These are phyloP conservation scores for Diorhabda carinulata DNA, from an alignment of 1,140 invertebrate species.

Conservation along the genomic window DNA sequence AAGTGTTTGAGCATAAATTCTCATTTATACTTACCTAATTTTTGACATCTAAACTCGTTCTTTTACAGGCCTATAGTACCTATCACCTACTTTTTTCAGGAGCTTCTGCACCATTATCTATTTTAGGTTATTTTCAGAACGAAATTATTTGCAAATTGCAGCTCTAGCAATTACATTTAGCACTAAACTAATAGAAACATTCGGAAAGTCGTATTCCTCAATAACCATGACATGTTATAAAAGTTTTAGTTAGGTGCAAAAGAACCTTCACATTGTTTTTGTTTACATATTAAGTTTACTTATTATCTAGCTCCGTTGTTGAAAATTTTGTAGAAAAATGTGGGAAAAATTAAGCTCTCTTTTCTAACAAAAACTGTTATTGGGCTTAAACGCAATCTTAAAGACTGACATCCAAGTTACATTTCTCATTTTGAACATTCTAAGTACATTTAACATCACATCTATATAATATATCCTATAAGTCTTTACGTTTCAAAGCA, in stretches of 20 bases:
- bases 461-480: slow-evolving; percentile 1
- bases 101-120: background rate
- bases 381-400: background rate
- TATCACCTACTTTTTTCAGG: background rate
- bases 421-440: background rate
- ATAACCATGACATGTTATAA: background rate
- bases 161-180: background rate
- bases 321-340: background rate
- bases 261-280: background rate
- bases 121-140: background rate
- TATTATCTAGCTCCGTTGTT: background rate
- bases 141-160: background rate
- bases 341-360: background rate
- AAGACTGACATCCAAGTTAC: background rate
- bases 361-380: background rate
- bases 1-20: slow-evolving; percentile 11
- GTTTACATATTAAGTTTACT: background rate
- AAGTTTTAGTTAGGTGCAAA: background rate
- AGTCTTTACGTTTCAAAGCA: slow-evolving; percentile 2
- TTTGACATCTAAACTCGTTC: background rate
- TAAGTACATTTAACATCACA: background rate
- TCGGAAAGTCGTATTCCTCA: background rate
- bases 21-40: slow-evolving; percentile 5
- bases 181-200: background rate
- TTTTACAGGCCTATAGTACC: background rate